phyloP scores from a whole-genome alignment of 1,140 invertebrate species.

The Polypedilum pembai region DNA sequence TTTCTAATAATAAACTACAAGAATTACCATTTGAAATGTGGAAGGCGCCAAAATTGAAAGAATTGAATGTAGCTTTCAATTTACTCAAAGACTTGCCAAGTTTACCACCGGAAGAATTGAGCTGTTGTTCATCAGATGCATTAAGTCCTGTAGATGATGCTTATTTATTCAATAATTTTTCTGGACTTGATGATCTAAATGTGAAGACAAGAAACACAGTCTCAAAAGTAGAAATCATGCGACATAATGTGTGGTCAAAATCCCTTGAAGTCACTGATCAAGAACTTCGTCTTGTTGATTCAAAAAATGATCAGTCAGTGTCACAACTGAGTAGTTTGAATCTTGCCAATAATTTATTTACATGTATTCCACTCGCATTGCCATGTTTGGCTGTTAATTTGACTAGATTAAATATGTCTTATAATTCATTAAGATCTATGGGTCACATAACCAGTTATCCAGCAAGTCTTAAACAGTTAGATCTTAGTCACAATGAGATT shows the following conservation, averaged over 20 bases:
- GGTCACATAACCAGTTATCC: constrained; percentile 87
- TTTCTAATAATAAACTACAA: constrained; percentile 91
- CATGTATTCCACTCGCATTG: constrained; percentile 73
- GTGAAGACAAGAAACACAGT: neutral
- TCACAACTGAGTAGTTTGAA: constrained; percentile 69
- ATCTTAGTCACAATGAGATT: constrained; percentile 89
- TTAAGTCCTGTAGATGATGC: constrained; percentile 23
- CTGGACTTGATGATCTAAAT: neutral
- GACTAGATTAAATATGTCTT: constrained; percentile 80
- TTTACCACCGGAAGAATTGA: constrained; percentile 42
- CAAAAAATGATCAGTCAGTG: constrained; percentile 43
- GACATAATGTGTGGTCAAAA: constrained; percentile 65
- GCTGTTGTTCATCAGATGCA: neutral
- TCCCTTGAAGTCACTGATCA: constrained; percentile 63
- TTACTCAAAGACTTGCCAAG: constrained; percentile 73
- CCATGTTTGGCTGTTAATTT: constrained; percentile 82
- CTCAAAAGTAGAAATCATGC: constrained; percentile 46
- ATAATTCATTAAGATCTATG: constrained; percentile 79
- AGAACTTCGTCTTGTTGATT: constrained; percentile 47
- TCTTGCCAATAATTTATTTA: constrained; percentile 85
- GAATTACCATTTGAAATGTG: constrained; percentile 79
- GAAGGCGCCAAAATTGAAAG: constrained; percentile 78
- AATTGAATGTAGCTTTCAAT: constrained; percentile 88
- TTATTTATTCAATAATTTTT: constrained; percentile 25
- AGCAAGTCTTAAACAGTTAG: constrained; percentile 77